Evolutionary conservation across 2,113 vertebrate species (phyloP), one percentile per base, ranked within the genome.

Genomic region (Festucalex cinctus): DNA sequence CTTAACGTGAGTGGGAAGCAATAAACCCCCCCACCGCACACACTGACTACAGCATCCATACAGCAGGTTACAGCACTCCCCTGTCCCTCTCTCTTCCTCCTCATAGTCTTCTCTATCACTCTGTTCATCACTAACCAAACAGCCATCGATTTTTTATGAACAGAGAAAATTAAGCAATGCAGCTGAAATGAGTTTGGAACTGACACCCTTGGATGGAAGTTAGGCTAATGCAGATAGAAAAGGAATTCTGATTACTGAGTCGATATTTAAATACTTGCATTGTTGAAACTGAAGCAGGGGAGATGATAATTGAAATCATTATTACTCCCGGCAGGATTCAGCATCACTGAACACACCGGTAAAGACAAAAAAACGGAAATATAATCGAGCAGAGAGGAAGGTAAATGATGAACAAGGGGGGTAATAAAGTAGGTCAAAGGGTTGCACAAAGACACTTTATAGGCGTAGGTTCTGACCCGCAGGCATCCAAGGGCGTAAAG

Each of bases 21-120:
- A 86, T 87, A 89, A 87, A 86, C 64, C 71, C 78, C 57, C 57
- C 74, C 57, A 74, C 76, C 81, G 22, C 48, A 51, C 43, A 68
- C 87, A 87, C 88, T 88, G 83, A 79, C 71, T 86, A 75, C 78
- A 88, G 66, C 76, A 81, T 85, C 83, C 69, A 28, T 60, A 76
- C 71, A 66, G 54, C 43, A 73, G 68, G 59, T 41, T 49, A 26
- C 37, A 0, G 74, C 22, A 9, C 0, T 20, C 32, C 35, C 41
- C 41, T 39, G 12, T 68, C 24, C 20, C 36, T 39, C 4, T 70
- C 44, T 58, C 56, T 44, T 28, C 36, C 44, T 59, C 62, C 56
- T 22, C 28, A 54, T 48, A 14, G 22, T 59, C 10, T 49, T 26
- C 22, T 22, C 57, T 41, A 19, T 35, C 59, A 64, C 16, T 56